A percentile compares a stretch with the other conserved stretches of the same genome.
Evolutionary conservation across 1,140 invertebrate genomes (phyloP).

Genomic region (Schlechtendalia chinensis): DNA sequence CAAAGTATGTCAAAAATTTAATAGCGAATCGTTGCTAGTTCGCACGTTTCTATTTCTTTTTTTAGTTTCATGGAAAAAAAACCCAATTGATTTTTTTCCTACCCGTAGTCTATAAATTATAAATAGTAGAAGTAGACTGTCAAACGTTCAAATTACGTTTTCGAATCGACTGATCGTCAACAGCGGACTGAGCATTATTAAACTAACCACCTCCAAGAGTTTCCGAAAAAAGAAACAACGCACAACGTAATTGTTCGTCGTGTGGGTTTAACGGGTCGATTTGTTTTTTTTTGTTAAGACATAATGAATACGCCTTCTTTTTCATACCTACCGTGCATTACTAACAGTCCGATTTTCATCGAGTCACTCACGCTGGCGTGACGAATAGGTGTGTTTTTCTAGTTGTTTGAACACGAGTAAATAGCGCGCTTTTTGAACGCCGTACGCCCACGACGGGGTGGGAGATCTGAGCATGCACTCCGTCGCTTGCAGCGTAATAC

Average conservation of each 20-base stretch:
- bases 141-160: too few relatives aligned
- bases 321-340: neutral
- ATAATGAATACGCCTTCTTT: neutral
- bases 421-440: neutral
- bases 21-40: too few relatives aligned
- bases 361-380: neutral
- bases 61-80: too few relatives aligned
- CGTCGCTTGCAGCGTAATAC: neutral
- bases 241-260: neutral
- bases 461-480: neutral
- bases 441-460: neutral
- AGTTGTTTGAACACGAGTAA: constrained; percentile 7
- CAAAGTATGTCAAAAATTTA: too few relatives aligned
- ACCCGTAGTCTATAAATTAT: too few relatives aligned
- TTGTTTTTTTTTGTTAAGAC: constrained; percentile 20
- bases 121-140: too few relatives aligned
- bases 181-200: too few relatives aligned
- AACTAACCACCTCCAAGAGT: neutral
- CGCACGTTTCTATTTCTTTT: too few relatives aligned
- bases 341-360: constrained; percentile 32
- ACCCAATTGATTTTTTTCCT: too few relatives aligned
- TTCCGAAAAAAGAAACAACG: constrained; percentile 2
- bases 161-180: neutral
- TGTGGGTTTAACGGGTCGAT: constrained; percentile 34
- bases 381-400: constrained; percentile 19